Base-by-base conservation (phyloP, 2,113 vertebrate genomes). In the Pachycephala philippinensis region DNA sequence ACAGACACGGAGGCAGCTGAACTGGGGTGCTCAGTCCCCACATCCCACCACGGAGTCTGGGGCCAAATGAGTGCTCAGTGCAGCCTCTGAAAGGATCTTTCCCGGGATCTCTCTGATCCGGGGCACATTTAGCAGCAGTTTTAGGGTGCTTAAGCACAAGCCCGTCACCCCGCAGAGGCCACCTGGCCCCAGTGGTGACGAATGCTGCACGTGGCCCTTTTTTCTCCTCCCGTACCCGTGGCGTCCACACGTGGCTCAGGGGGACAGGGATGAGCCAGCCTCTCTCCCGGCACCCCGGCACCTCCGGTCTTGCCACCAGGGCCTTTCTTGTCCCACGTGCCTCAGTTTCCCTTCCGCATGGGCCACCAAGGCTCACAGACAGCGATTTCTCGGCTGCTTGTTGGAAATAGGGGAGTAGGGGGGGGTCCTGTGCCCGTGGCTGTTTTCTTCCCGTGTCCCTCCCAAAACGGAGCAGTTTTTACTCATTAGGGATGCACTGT, bases 371-470 rank as follows among this genome's bases (percentile, higher is more conserved):
- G 7, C 42, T 77, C 10, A 8, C 28, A 89, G 84, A 39, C n/a
- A 30, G 56, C 0, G 0, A 44, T 18, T 14, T 76, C 57, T 87
- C 0, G 0, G 37, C 39, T 47, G 52, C 18, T 92, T 2, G 0
- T 47, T 13, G 53, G 71, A 3, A n/a, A 15, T 14, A 4, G 11
- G 6, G 35, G 35, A 28, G 8, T 17, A 4, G 0, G 0, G 2
- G 27, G 23, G 21, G 57, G 10, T 47, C 13, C 30, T 18, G 3
- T 42, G 49, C 19, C 57, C 0, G 0, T 0, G 7, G 35, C 16
- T 57, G 42, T 45, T 84, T 84, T 63, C 28, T 39, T 35, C 40
- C 28, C 1, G 0, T 22, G 2, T 68, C 44, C 21, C 45, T 85
- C 19, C 33, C 57, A 33, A 64, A 84, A 59, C 0, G 0, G 27